Evolutionary conservation across 2,113 vertebrate species (phyloP), one percentile per base, ranked within the genome.

Genomic region (Kobus ellipsiprymnus): DNA sequence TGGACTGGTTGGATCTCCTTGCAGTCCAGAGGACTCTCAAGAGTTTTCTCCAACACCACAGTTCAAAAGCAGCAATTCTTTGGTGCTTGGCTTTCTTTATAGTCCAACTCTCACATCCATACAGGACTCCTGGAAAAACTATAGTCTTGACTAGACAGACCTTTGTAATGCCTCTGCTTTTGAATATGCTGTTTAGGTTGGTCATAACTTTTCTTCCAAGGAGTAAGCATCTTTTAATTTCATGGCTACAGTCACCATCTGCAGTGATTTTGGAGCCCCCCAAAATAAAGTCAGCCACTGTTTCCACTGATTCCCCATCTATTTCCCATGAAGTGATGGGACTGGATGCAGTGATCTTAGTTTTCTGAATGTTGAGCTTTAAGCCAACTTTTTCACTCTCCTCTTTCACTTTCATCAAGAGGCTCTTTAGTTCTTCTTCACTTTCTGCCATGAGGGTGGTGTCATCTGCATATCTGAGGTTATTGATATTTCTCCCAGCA

Each of bases 261-360:
- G 64, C 64, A 67, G 17, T 67, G 64, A 67, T 67, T 36, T 21
- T 36, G 8, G 64, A 67, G 64, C 64, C 64, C 17, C 33, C 7
- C 2, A 5, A 5, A 67, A 67, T 67, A 67, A 67, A 67, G 33
- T 67, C 64, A 21, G 33, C 33, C 64, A n/a, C 33, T 19, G 29
- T 62, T 62, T 62, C 60, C 29, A 16, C 15, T 64, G 33, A 11
- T 36, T 67, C 2, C 64, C 64, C 33, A 67, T 67, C 33, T 67
- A 21, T 67, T 67, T 67, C 8, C 17, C 33, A 36, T 36, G 33
- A 67, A 67, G n/a, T 71, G 64, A 71, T 11, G 17, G 64, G n/a
- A 36, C n/a, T 1, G 0, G 17, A n/a, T 67, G 33, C 33, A 33
- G n/a, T 67, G 33, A 19, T n/a, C 33, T 36, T 71, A 0, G n/a